These are phyloP conservation scores for Spatulosminthurus flaviceps DNA, from an alignment of 2,888 invertebrate species.

Conservation along the genomic window DNA sequence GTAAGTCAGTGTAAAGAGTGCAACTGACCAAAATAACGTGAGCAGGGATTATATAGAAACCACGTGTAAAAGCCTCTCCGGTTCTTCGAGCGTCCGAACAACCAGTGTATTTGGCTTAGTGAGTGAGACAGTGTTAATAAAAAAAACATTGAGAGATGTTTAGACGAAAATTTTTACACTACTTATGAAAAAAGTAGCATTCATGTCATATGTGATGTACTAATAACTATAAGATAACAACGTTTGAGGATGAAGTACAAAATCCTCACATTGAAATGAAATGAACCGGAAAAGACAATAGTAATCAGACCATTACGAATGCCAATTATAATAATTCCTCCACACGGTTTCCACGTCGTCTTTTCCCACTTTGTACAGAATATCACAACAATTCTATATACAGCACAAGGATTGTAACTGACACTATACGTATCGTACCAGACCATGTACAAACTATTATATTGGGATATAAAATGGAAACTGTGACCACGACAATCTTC, in stretches of 20 bases:
- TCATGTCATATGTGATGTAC: constrained; percentile 23
- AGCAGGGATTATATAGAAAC: no score
- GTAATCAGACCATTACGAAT: constrained; percentile 47
- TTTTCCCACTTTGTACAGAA: not conserved
- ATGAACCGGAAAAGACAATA: constrained; percentile 40
- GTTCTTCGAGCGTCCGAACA: no score
- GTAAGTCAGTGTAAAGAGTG: no score
- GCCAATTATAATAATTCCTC: constrained; percentile 38
- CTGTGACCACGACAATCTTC: not conserved
- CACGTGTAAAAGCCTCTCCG: no score
- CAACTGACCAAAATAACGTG: no score
- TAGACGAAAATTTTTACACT: not conserved
- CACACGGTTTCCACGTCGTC: not conserved
- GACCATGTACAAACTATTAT: constrained; percentile 3
- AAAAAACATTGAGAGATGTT: no score
- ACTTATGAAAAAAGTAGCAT: not conserved
- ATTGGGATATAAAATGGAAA: constrained; percentile 14
- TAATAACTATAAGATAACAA: constrained; percentile 19
- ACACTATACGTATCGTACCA: not conserved
- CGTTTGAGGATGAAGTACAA: constrained; percentile 6
- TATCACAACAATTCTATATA: not conserved
- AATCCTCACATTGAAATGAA: constrained; percentile 30
- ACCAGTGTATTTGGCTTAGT: no score
- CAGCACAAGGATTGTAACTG: not conserved
- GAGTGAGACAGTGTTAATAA: no score